Evolutionary conservation across 2,797 vertebrate species (phyloP), one percentile per base, ranked within the genome.

Genomic region (Catharus ustulatus): DNA sequence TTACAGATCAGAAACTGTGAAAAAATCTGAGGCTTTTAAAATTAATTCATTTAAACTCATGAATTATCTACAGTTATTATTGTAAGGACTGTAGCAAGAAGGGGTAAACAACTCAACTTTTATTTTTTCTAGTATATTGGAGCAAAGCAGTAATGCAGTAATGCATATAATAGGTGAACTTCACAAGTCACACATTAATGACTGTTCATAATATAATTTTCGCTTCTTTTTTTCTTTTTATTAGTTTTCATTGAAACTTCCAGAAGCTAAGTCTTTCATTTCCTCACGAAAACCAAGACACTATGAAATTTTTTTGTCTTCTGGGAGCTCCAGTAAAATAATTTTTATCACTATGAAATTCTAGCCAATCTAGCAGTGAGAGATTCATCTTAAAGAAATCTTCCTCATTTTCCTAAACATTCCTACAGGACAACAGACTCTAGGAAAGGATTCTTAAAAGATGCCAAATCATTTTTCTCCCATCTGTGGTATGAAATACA

Each of bases 21-120:
- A 72, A 68, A 58, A 42, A 11, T 3, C 0, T 17, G 5, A 9
- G 18, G 1, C 8, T 52, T 43, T 15, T 68, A 1, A 6, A 23
- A 32, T 42, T 38, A n/a, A n/a, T 49, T 76, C 1, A 26, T 67
- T 77, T 51, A 46, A 84, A 66, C 2, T n/a, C 61, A 3, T 52
- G 34, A 61, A 34, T 92, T 85, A 40, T 74, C 40, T 59, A 6
- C 22, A 57, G 2, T 71, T 75, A 26, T 36, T 62, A 46, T 15
- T 58, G 23, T 30, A 68, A 89, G 17, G 13, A 57, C 5, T 63
- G 15, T 29, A 68, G 11, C 13, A 64, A 68, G 49, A 64, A 38
- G 13, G 9, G 15, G 5, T 68, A 72, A 74, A 45, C 9, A 59
- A 40, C 24, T 68, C 12, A 55, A 24, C 8, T 30, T 79, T 76